Evolutionary conservation across 2,113 vertebrate species (phyloP).

Genomic region (Potamarius usumacintae): DNA sequence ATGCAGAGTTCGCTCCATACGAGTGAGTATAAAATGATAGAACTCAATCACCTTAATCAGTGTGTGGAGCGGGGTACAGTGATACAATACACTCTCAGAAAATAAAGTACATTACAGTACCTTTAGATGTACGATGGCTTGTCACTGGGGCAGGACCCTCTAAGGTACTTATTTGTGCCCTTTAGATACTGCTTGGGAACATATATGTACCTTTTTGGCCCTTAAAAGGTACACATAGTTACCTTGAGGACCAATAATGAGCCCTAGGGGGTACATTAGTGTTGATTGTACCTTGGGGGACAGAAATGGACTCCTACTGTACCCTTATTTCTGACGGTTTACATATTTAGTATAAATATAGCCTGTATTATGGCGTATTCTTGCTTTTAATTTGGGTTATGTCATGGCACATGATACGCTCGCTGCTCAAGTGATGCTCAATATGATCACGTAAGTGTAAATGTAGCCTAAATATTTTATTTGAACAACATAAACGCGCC

Average conservation of each 20-base stretch:
- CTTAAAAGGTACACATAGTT: no score
- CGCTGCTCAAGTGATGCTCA: background rate
- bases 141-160: no score
- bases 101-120: background rate
- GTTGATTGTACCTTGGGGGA: no score
- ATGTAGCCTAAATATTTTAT: background rate
- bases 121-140: no score
- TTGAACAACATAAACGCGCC: background rate
- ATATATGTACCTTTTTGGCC: no score
- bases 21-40: background rate
- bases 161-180: no score
- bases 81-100: background rate
- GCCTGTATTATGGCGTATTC: background rate
- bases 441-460: background rate
- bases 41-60: background rate
- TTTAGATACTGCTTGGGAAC: no score
- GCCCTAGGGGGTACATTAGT: no score
- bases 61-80: background rate
- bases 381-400: background rate
- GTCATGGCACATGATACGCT: background rate
- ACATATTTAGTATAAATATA: background rate
- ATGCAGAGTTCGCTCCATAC: background rate
- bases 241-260: no score
- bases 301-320: no score
- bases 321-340: no score